Percentiles rank a stretch among this genome's conserved stretches.
Evolutionary conservation across 92 coral and sea anemone genomes (phyloP).

Genomic region (Parazoanthus swiftii): DNA sequence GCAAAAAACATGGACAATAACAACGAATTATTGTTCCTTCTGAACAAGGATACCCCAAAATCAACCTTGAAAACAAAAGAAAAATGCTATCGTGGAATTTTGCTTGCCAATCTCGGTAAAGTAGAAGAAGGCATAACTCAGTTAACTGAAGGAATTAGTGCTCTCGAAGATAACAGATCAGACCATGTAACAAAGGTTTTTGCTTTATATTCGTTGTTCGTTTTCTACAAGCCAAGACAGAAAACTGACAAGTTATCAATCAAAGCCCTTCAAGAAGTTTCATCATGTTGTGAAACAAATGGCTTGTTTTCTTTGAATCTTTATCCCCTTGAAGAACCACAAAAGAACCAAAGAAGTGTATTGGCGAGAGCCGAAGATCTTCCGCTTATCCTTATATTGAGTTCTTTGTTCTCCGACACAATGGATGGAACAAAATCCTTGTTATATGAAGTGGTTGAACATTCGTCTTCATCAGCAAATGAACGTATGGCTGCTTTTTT

Average conservation of each 20-base stretch:
- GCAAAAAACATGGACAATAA: background rate
- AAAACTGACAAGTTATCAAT: background rate
- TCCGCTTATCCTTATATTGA: background rate
- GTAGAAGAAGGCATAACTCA: background rate
- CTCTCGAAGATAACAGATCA: background rate
- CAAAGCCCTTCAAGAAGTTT: background rate
- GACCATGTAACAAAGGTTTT: background rate
- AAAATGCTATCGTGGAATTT: background rate
- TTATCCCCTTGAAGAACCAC: background rate
- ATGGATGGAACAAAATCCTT: background rate
- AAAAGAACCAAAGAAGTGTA: background rate
- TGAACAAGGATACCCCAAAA: background rate
- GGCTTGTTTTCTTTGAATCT: background rate
- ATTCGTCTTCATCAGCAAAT: background rate
- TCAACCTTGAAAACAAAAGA: background rate
- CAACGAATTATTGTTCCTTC: background rate
- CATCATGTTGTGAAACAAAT: background rate
- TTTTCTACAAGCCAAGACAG: background rate
- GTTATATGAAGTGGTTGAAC: background rate
- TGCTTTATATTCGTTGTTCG: background rate
- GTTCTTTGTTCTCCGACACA: background rate
- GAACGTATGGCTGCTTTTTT: background rate
- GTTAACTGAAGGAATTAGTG: background rate
- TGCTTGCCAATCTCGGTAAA: slow-evolving; percentile 18
- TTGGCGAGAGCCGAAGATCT: background rate